Percentiles rank a stretch among this genome's conserved stretches.
Conservation (phyloP, 2,797 vertebrate species). For the Platyrinchus mystaceus region DNA sequence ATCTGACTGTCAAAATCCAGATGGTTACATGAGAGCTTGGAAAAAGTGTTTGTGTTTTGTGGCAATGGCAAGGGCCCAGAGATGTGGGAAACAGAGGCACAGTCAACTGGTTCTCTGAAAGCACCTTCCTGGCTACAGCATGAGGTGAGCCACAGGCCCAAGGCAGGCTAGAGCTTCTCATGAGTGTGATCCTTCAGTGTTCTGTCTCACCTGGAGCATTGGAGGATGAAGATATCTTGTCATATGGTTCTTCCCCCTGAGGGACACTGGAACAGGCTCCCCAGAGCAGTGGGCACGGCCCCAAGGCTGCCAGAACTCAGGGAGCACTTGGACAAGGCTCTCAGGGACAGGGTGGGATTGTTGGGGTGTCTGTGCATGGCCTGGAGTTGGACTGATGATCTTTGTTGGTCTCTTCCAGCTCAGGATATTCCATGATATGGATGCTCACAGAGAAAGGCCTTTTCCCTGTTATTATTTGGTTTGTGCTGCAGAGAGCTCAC, state of each 20-base stretch:
- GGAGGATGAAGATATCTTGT: background rate
- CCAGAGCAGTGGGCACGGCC: background rate
- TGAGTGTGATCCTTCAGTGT: fast-evolving
- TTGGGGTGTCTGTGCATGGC: background rate
- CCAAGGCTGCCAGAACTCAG: background rate
- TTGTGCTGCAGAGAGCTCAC: background rate
- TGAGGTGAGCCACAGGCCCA: background rate
- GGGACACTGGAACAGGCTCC: background rate
- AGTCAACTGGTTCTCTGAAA: background rate
- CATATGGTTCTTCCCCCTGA: background rate
- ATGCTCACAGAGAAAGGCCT: background rate
- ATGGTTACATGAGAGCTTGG: background rate
- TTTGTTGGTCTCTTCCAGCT: background rate
- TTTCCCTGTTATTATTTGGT: background rate
- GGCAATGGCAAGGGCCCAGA: background rate
- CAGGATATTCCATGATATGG: background rate
- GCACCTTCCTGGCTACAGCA: background rate
- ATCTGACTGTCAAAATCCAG: constrained; percentile 17
- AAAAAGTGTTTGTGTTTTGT: background rate
- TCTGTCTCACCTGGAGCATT: background rate
- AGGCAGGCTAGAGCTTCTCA: fast-evolving
- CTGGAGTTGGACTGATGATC: background rate
- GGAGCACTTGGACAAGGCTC: fast-evolving
- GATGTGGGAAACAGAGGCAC: background rate
- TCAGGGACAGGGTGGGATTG: background rate